These are phyloP conservation scores for Globicephala melas DNA, from an alignment of 2,113 vertebrate species.

Conservation along the genomic window DNA sequence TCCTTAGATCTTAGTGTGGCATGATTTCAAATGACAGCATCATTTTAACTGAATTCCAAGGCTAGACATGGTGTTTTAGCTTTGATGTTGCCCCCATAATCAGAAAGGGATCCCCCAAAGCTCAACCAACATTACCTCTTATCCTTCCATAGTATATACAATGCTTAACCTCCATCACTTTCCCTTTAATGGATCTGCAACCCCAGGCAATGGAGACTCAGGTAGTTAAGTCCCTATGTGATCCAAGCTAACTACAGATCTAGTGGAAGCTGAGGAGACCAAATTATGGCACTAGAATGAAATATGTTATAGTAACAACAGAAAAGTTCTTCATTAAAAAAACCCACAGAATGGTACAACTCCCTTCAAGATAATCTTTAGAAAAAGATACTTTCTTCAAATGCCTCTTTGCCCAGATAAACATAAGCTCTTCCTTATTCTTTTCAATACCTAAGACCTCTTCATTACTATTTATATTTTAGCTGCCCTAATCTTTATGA, in stretches of 20 bases:
- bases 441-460: neutral
- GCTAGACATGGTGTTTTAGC: neutral
- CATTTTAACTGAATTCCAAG: neutral
- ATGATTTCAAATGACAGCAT: constrained; percentile 5
- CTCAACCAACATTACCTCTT: neutral
- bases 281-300: neutral
- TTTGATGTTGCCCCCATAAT: constrained; percentile 10
- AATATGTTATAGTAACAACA: neutral
- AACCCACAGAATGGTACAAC: neutral
- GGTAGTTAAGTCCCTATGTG: neutral
- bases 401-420: neutral
- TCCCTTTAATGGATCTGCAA: neutral
- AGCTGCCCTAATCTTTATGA: neutral
- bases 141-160: neutral
- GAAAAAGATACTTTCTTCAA: neutral
- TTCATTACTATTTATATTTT: neutral
- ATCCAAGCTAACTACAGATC: neutral
- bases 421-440: constrained; percentile 14
- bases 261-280: neutral
- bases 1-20: neutral
- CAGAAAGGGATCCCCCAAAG: neutral
- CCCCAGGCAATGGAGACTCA: neutral
- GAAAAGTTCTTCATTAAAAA: constrained; percentile 11
- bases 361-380: neutral
- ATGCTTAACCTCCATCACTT: neutral